Conservation (phyloP, 1,140 invertebrate species). For the Zophobas morio region DNA sequence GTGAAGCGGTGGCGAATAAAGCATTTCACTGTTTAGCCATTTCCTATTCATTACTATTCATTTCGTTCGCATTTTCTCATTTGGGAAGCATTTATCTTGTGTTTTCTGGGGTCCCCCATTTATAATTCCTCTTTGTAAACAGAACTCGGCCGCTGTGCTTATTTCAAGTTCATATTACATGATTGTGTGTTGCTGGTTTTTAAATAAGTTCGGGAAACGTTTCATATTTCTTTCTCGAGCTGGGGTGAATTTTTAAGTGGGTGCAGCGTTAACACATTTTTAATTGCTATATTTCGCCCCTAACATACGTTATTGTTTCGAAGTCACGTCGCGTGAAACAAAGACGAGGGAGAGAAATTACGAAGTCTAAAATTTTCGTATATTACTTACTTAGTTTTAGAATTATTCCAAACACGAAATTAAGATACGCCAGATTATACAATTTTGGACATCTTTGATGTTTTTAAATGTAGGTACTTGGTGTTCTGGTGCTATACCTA, state of each 20-base stretch:
- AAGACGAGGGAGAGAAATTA: no score
- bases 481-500: no score
- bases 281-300: slow-evolving; percentile 2
- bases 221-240: background rate
- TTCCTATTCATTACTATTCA: slow-evolving; percentile 65
- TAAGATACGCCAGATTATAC: no score
- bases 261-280: slow-evolving; percentile 18
- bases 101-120: slow-evolving; percentile 54
- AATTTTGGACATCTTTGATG: no score
- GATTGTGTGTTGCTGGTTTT: slow-evolving; percentile 20
- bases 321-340: no score
- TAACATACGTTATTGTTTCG: no score
- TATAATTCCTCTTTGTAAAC: slow-evolving; percentile 56
- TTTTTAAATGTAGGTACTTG: no score
- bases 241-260: background rate
- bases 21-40: slow-evolving; percentile 64
- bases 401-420: no score
- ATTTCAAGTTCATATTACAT: slow-evolving; percentile 39
- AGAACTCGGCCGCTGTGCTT: slow-evolving; percentile 44
- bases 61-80: slow-evolving; percentile 64
- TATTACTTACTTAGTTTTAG: no score
- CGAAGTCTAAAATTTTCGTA: no score
- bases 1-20: slow-evolving; percentile 61
- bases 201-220: slow-evolving; percentile 1
- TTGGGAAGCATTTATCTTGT: slow-evolving; percentile 60